Evolutionary conservation across 2,888 invertebrate species (phyloP).

Genomic region (Nomada lathburiana): DNA sequence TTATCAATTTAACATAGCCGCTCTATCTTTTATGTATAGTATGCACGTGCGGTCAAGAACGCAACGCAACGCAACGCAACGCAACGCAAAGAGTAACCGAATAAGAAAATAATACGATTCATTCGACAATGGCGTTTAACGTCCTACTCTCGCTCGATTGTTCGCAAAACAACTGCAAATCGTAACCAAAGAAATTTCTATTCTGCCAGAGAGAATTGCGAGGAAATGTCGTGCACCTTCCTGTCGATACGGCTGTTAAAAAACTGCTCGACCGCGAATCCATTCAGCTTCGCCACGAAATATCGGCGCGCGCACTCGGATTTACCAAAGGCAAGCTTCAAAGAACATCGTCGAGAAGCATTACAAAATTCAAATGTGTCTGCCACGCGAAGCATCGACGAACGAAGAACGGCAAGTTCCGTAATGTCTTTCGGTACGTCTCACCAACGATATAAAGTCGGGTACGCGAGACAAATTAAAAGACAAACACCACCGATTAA

Average conservation of each 20-base stretch:
- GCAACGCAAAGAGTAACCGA: no score
- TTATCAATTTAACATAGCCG: neutral
- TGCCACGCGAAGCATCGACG: slow-evolving; percentile 80
- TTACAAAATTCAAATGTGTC: slow-evolving; percentile 80
- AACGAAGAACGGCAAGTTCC: slow-evolving; percentile 86
- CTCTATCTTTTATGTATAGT: no score
- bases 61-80: no score
- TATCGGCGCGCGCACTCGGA: slow-evolving; percentile 86
- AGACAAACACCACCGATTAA: neutral
- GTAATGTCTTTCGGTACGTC: slow-evolving; percentile 84
- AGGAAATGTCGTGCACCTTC: slow-evolving; percentile 16
- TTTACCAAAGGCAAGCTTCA: slow-evolving; percentile 86
- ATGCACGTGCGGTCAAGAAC: no score
- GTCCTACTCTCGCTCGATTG: neutral
- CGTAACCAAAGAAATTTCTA: neutral
- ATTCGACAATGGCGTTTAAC: no score
- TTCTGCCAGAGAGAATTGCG: neutral
- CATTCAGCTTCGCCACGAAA: neutral
- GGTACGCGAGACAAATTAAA: neutral
- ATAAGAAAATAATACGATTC: no score
- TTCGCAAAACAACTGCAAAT: neutral
- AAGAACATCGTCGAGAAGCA: slow-evolving; percentile 85
- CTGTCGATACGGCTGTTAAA: neutral
- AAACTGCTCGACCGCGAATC: slow-evolving; percentile 7
- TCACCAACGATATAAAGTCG: neutral